These are phyloP conservation scores for Lathamus discolor DNA, from an alignment of 2,113 vertebrate genomes.

Conservation along the genomic window DNA sequence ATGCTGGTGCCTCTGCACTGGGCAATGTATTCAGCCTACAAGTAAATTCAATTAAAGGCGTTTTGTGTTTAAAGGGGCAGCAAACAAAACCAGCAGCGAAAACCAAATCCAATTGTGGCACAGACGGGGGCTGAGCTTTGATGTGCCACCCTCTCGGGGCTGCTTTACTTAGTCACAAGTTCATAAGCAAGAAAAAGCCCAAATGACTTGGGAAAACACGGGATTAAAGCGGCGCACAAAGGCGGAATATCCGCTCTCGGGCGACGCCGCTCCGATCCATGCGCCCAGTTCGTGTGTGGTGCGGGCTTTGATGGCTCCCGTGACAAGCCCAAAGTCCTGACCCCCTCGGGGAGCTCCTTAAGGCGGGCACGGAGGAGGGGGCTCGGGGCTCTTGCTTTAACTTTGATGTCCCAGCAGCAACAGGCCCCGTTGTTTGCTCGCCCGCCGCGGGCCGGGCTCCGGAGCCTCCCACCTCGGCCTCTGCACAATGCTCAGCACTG, in stretches of 20 bases:
- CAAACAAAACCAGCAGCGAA: not conserved
- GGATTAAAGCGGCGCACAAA: slow-evolving; percentile 75
- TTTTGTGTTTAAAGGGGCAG: slow-evolving; percentile 26
- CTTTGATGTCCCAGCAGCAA: slow-evolving; percentile 87
- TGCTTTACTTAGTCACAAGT: slow-evolving; percentile 82
- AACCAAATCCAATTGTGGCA: slow-evolving; percentile 89
- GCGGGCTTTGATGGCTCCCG: slow-evolving; percentile 77
- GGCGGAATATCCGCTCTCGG: slow-evolving; percentile 74
- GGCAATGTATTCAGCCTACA: slow-evolving; percentile 69
- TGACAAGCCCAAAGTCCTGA: slow-evolving; percentile 77
- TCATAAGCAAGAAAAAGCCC: slow-evolving; percentile 78
- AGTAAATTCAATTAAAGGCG: slow-evolving; percentile 77
- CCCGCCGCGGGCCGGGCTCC: slow-evolving; percentile 55
- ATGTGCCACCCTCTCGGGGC: slow-evolving; percentile 77
- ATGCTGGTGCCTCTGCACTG: slow-evolving; percentile 62
- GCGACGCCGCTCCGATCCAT: slow-evolving; percentile 62
- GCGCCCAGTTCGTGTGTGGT: slow-evolving; percentile 81
- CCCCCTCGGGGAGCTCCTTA: slow-evolving; percentile 68
- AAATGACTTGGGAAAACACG: slow-evolving; percentile 81
- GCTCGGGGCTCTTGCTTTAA: slow-evolving; percentile 76
- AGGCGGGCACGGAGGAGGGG: slow-evolving; percentile 36
- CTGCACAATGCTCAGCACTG: slow-evolving; percentile 83
- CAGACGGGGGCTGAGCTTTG: slow-evolving; percentile 77
- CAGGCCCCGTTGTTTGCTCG: slow-evolving; percentile 79
- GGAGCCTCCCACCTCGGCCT: slow-evolving; percentile 71